phyloP scores from a whole-genome alignment of 2,113 vertebrate species.

The Limnothrissa miodon region DNA sequence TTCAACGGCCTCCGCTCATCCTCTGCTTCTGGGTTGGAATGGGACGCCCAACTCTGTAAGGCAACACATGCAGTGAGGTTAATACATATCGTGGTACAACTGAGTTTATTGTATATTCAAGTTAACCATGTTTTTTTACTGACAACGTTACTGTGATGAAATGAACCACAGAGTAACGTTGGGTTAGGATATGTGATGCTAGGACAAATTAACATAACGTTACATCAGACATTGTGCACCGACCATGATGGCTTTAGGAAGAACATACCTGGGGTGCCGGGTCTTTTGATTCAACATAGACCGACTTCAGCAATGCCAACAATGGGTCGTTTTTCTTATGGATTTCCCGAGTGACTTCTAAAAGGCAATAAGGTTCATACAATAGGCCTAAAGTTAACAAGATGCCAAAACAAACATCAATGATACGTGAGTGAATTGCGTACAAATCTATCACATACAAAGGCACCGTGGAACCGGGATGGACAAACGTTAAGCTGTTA shows the following conservation, averaged over 20 bases:
- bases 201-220: neutral
- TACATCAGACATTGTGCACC: neutral
- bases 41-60: slow-evolving; percentile 19
- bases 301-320: slow-evolving; percentile 71
- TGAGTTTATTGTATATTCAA: neutral
- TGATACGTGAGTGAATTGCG: neutral
- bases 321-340: slow-evolving; percentile 75
- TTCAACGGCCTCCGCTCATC: slow-evolving; percentile 72
- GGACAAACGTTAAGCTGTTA: neutral
- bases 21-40: fast-evolving
- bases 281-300: slow-evolving; percentile 87
- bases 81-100: too few relatives aligned
- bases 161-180: too few relatives aligned
- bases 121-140: neutral
- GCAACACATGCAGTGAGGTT: slow-evolving; percentile 20
- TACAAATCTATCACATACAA: too few relatives aligned
- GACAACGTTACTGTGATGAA: neutral
- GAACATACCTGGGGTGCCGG: slow-evolving; percentile 64
- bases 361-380: neutral
- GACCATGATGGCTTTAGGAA: neutral
- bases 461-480: neutral
- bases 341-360: slow-evolving; percentile 51
- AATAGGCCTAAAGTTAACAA: neutral
- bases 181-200: neutral
- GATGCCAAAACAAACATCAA: neutral